Evolutionary conservation across 2,113 vertebrate genomes (phyloP).

Genomic region (Phaetusa simplex): DNA sequence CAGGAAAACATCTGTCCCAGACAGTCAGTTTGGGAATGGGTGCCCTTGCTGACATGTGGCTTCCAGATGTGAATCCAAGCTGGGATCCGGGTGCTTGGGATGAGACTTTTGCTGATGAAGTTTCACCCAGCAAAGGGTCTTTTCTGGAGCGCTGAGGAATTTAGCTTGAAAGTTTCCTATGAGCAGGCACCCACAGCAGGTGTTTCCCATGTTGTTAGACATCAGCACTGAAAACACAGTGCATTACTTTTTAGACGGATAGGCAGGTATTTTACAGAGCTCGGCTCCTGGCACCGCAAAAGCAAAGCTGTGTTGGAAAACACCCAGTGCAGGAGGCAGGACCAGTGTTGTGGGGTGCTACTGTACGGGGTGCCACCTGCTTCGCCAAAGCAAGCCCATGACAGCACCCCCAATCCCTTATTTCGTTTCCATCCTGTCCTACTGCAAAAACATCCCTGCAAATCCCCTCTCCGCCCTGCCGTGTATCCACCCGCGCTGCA

Average conservation of each 20-base stretch:
- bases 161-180: neutral
- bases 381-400: neutral
- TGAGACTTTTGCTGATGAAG: neutral
- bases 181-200: neutral
- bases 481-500: rapidly evolving
- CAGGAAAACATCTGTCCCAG: neutral
- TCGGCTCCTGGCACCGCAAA: neutral
- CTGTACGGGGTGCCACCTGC: rapidly evolving
- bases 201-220: neutral
- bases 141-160: neutral
- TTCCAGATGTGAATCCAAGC: neutral
- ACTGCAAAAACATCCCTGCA: neutral
- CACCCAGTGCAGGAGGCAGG: neutral
- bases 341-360: neutral
- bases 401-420: neutral
- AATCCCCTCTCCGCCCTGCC: neutral
- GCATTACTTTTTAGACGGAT: neutral
- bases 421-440: neutral
- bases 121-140: neutral
- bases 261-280: neutral
- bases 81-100: rapidly evolving
- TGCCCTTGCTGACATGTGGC: neutral
- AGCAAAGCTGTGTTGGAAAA: neutral
- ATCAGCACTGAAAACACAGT: neutral
- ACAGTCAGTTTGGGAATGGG: neutral